Conservation (phyloP, 2,113 vertebrate genomes). For the Corythornis madagascariensis region DNA sequence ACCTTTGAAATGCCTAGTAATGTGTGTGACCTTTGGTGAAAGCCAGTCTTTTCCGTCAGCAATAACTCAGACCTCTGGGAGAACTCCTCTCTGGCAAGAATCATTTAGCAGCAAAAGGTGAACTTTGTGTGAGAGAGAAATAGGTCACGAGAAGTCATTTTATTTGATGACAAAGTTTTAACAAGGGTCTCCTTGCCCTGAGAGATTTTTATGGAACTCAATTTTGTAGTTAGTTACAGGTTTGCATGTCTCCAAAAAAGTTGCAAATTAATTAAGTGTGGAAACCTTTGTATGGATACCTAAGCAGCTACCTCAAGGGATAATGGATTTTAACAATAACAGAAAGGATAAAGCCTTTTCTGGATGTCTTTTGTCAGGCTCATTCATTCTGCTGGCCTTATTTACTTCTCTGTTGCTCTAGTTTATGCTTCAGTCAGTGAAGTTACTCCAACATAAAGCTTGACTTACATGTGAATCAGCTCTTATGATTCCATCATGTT, state of each 20-base stretch:
- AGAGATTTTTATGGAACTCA: not conserved
- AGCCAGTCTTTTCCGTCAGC: not conserved
- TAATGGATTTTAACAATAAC: not conserved
- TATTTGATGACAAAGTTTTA: not conserved
- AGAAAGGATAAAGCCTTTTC: not conserved
- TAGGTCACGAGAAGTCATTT: not conserved
- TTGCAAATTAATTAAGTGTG: not conserved
- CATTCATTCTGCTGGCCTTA: not conserved
- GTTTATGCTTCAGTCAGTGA: not conserved
- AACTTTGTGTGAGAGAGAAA: not conserved
- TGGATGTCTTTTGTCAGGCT: not conserved
- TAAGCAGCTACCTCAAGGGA: not conserved
- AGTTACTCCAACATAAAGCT: conserved; percentile 3
- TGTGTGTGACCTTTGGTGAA: not conserved
- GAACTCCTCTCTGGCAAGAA: not conserved
- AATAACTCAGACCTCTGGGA: not conserved
- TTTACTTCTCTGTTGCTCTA: not conserved
- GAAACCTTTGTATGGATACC: not conserved
- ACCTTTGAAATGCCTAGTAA: not conserved
- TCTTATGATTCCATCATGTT: not conserved
- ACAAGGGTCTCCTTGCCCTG: not conserved
- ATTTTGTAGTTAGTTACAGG: not conserved
- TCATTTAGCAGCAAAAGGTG: not conserved
- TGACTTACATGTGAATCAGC: not conserved
- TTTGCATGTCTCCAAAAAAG: not conserved